A percentile compares a stretch with the other conserved stretches of the same genome.
These are phyloP conservation scores for Lophius piscatorius DNA, from an alignment of 2,113 vertebrate genomes.

Conservation along the genomic window DNA sequence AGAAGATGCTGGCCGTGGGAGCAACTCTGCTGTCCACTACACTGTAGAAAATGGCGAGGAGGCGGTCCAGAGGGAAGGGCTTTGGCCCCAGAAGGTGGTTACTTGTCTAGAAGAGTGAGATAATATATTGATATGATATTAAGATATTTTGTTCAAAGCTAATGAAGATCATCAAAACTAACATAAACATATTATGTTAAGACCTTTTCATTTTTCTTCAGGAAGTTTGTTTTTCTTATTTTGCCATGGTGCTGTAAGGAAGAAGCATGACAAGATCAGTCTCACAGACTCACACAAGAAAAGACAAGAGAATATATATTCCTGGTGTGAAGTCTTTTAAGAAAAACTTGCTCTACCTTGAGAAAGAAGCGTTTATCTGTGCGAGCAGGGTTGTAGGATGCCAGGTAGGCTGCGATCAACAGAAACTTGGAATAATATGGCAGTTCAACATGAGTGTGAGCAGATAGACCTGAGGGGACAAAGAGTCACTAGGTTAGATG, in stretches of 20 bases:
- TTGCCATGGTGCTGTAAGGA: conserved; percentile 91
- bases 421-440: conserved; percentile 98
- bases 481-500: not conserved
- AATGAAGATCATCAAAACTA: fast-evolving
- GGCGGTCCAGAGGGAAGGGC: conserved; percentile 92
- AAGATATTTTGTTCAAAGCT: not conserved
- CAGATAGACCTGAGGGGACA: conserved; percentile 84
- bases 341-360: conserved; percentile 81
- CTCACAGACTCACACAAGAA: not conserved
- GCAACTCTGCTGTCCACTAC: conserved; percentile 95
- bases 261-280: conserved; percentile 42
- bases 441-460: conserved; percentile 92
- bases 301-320: not conserved
- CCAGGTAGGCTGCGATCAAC: conserved; percentile 94
- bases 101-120: conserved; percentile 85
- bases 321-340: too few relatives aligned
- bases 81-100: conserved; percentile 98
- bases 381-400: conserved; percentile 95
- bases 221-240: conserved; percentile 91
- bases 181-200: too few relatives aligned
- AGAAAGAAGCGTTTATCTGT: conserved; percentile 97
- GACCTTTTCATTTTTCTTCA: conserved; percentile 97
- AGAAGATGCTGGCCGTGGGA: conserved; percentile 94
- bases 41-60: conserved; percentile 95
- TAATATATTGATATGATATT: not conserved